Conservation (phyloP, 2,888 invertebrate species). For the Philereme vetulata region DNA sequence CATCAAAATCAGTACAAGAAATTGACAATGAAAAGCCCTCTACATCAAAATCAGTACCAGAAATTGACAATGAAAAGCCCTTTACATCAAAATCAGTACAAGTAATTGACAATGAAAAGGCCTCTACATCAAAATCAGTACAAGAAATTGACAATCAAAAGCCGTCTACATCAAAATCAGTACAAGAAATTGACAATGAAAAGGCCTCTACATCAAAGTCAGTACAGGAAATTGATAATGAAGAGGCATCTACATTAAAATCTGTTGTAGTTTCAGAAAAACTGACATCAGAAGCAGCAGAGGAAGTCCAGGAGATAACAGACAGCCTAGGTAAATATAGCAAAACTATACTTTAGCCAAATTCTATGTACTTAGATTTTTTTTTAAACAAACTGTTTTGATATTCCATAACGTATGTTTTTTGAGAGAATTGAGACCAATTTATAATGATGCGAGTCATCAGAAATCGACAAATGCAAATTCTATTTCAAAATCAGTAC, state of each 20-base stretch:
- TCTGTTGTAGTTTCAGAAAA: constrained; percentile 5
- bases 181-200: background rate
- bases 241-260: constrained; percentile 1
- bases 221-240: constrained; percentile 7
- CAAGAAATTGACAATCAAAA: background rate
- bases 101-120: background rate
- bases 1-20: background rate
- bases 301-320: constrained; percentile 52
- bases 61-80: background rate
- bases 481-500: no score
- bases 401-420: no score
- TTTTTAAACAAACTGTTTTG: no score
- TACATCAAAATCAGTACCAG: constrained; percentile 2
- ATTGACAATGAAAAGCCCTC: background rate
- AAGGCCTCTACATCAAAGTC: constrained; percentile 5
- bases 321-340: constrained; percentile 63
- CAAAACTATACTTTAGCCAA: no score
- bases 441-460: no score
- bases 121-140: constrained; percentile 5
- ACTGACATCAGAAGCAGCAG: constrained; percentile 40
- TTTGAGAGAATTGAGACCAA: no score
- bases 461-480: no score
- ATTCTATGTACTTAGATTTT: no score
- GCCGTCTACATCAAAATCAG: constrained; percentile 10
- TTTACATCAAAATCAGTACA: constrained; percentile 3